Evolutionary conservation across 2,797 vertebrate genomes (phyloP), one percentile per base, ranked within the genome.

Genomic region (Hippocampus kuda): DNA sequence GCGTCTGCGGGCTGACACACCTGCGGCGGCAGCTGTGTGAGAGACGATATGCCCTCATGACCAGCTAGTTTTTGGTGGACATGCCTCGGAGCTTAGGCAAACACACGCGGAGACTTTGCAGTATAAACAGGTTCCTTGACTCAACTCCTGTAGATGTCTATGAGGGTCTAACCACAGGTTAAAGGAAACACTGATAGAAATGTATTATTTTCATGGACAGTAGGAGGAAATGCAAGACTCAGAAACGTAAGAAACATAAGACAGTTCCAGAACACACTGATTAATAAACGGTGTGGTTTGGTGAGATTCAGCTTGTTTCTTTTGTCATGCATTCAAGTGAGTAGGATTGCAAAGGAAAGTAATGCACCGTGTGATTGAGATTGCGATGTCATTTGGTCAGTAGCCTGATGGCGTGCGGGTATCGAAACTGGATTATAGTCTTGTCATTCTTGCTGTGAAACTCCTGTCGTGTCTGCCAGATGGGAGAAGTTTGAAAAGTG

Each of bases 31-130:
- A 81, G 77, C 66, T 41, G 72, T 74, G 70, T 81, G 84, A 88
- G 80, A 86, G 76, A 71, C 79, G 86, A 88, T 88, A 87, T 77
- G 84, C 85, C 87, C 81, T 81, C 75, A 86, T 86, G 72, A 76
- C 73, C 75, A 69, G 57, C 74, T 75, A 77, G 76, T 69, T 77
- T 81, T 83, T 75, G 65, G 77, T 4, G 74, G 85, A 84, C 80
- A 84, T 85, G 85, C 82, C 66, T 85, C 74, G 69, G 65, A 76
- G 84, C 82, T 79, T 85, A 67, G 72, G 67, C 79, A 84, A 84
- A 87, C 81, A 87, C 72, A 82, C 74, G 80, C 74, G 77, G 49
- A 57, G 81, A 86, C 77, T 77, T 70, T 57, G 7, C 4, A 76
- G 49, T 70, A 69, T 72, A 77, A 79, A 78, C 79, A 78, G 73